These are phyloP conservation scores for Xiphorhynchus erythropygius DNA, from an alignment of 2,797 vertebrate species.

Conservation along the genomic window DNA sequence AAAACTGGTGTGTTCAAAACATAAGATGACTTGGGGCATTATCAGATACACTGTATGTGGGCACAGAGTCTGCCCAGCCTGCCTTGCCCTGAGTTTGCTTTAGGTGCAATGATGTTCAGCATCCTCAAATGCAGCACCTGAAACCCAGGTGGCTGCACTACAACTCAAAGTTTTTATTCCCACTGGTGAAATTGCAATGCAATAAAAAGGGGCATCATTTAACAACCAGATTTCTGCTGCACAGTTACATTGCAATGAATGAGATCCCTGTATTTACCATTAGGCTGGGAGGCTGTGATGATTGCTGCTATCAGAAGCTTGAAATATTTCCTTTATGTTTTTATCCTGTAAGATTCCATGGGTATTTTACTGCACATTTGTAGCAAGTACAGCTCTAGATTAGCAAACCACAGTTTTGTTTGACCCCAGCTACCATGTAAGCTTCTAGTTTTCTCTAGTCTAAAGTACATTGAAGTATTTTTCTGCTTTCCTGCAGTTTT, in stretches of 20 bases:
- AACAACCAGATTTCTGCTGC: slow-evolving; percentile 3
- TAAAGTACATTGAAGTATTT: slow-evolving; percentile 80
- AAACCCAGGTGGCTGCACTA: background rate
- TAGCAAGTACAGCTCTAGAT: slow-evolving; percentile 57
- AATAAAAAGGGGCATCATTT: background rate
- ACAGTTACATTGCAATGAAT: background rate
- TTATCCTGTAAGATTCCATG: slow-evolving; percentile 51
- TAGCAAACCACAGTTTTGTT: slow-evolving; percentile 38
- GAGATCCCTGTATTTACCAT: slow-evolving; percentile 36
- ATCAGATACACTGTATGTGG: background rate
- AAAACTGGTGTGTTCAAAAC: background rate
- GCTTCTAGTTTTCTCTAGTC: slow-evolving; percentile 73
- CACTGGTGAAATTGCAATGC: background rate
- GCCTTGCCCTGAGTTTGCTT: background rate
- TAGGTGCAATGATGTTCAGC: background rate
- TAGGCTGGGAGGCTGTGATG: background rate
- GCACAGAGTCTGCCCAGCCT: background rate
- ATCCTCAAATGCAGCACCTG: background rate
- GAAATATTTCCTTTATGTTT: slow-evolving; percentile 56
- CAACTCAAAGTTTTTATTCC: background rate
- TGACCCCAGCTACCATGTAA: slow-evolving; percentile 63
- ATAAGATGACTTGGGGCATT: background rate
- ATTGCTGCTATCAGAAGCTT: background rate
- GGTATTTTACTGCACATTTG: slow-evolving; percentile 35
- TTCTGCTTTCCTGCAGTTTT: slow-evolving; percentile 83